These are phyloP conservation scores for Latrodectus hesperus DNA, from an alignment of 2,888 invertebrate genomes.

Conservation along the genomic window DNA sequence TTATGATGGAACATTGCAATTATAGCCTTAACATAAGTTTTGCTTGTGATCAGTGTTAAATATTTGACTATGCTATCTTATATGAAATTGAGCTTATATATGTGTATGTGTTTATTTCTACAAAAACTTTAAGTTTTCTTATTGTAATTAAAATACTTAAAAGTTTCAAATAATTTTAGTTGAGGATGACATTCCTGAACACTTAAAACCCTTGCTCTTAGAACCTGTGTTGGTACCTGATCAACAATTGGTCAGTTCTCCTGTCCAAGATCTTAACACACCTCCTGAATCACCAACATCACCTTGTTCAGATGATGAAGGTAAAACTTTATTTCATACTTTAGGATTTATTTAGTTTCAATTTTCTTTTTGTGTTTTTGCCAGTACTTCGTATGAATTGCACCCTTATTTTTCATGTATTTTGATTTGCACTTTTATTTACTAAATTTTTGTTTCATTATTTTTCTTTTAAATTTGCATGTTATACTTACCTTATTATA, in stretches of 20 bases:
- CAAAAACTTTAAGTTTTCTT: no score
- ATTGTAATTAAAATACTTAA: no score
- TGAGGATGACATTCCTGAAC: slow-evolving; percentile 71
- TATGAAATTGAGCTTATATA: no score
- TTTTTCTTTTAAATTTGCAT: slow-evolving; percentile 32
- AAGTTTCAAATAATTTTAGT: slow-evolving; percentile 31
- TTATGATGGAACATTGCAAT: no score
- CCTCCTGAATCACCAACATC: slow-evolving; percentile 72
- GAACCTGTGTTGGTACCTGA: slow-evolving; percentile 70
- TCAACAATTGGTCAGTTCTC: slow-evolving; percentile 40
- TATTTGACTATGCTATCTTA: no score
- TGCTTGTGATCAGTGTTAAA: no score
- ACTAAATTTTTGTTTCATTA: not conserved
- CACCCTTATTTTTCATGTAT: not conserved
- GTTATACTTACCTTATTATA: slow-evolving; percentile 24
- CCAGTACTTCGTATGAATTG: not conserved
- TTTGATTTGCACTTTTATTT: slow-evolving; percentile 19
- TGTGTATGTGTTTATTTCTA: not conserved
- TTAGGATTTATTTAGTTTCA: no score
- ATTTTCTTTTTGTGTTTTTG: not conserved
- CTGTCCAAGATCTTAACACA: slow-evolving; percentile 62
- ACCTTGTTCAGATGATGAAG: slow-evolving; percentile 72
- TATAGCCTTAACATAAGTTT: no score
- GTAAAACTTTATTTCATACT: slow-evolving; percentile 47
- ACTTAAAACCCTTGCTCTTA: slow-evolving; percentile 70